Conservation (phyloP, 1,140 invertebrate genomes). For the Popillia japonica region DNA sequence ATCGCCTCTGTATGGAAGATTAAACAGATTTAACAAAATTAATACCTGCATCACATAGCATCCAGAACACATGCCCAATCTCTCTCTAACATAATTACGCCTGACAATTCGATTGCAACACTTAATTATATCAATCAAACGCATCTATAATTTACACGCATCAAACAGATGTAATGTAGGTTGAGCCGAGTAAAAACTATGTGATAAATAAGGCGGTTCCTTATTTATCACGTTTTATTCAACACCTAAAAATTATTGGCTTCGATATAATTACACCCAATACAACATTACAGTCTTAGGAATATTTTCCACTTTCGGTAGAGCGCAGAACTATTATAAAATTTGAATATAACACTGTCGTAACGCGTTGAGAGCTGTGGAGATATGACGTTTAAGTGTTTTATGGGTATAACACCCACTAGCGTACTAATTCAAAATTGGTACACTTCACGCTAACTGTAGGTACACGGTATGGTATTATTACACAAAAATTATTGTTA, state of each 20-base stretch:
- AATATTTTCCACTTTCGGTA: background rate
- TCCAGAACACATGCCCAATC: background rate
- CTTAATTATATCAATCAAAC: slow-evolving; percentile 26
- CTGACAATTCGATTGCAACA: slow-evolving; percentile 18
- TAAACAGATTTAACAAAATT: background rate
- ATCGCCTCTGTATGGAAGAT: background rate
- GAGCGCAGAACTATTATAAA: background rate
- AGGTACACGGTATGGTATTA: background rate
- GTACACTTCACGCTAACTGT: slow-evolving; percentile 4
- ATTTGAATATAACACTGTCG: slow-evolving; percentile 16
- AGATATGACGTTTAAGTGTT: background rate
- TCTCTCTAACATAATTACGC: background rate
- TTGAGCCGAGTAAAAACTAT: background rate
- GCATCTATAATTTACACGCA: slow-evolving; percentile 4
- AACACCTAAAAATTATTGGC: slow-evolving; percentile 16
- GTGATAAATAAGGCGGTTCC: slow-evolving; percentile 18
- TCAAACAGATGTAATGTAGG: slow-evolving; percentile 13
- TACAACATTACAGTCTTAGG: background rate
- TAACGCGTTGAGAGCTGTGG: slow-evolving; percentile 10
- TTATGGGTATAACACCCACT: background rate
- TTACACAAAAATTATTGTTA: slow-evolving; percentile 12
- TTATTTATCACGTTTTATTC: slow-evolving; percentile 27
- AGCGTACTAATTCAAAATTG: slow-evolving; percentile 26
- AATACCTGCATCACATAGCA: background rate
- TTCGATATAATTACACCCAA: slow-evolving; percentile 18